phyloP scores from a whole-genome alignment of 1,140 invertebrate genomes.

The Brachionus rubens region DNA sequence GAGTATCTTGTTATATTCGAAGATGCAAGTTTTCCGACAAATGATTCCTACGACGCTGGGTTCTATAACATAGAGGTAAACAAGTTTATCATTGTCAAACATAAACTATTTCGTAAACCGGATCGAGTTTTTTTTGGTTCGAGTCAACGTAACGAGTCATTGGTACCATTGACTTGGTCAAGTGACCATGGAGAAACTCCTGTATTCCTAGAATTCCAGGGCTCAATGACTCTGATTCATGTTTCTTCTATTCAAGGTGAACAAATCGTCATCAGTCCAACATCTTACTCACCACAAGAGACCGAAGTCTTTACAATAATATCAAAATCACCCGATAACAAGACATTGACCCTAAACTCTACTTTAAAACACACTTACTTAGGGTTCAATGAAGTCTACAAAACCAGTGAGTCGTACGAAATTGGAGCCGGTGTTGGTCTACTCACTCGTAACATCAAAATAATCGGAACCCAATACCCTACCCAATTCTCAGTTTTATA shows the following conservation, averaged over 20 bases:
- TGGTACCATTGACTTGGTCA: neutral
- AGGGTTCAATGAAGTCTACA: neutral
- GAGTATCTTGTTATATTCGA: slow-evolving; percentile 24
- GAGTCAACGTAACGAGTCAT: neutral
- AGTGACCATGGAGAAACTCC: neutral
- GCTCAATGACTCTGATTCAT: neutral
- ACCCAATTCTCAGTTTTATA: slow-evolving; percentile 52
- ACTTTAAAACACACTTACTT: neutral
- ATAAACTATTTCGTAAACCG: slow-evolving; percentile 3
- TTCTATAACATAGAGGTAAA: neutral
- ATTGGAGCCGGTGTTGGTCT: slow-evolving; percentile 55
- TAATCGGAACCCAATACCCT: slow-evolving; percentile 53
- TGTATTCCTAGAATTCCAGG: neutral
- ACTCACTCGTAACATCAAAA: slow-evolving; percentile 55
- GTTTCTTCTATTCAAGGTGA: no score
- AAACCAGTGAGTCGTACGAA: slow-evolving; percentile 16
- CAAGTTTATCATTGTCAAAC: neutral
- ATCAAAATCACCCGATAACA: neutral
- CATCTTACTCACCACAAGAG: neutral
- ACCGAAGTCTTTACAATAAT: slow-evolving; percentile 45
- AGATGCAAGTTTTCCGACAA: slow-evolving; percentile 10
- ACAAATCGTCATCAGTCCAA: slow-evolving; percentile 48
- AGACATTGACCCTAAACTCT: neutral
- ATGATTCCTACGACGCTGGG: neutral
- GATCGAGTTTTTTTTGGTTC: slow-evolving; percentile 14